Percentiles rank a stretch among this genome's conserved stretches.
Evolutionary conservation across 2,797 vertebrate genomes (phyloP).

Genomic region (Pterois miles): DNA sequence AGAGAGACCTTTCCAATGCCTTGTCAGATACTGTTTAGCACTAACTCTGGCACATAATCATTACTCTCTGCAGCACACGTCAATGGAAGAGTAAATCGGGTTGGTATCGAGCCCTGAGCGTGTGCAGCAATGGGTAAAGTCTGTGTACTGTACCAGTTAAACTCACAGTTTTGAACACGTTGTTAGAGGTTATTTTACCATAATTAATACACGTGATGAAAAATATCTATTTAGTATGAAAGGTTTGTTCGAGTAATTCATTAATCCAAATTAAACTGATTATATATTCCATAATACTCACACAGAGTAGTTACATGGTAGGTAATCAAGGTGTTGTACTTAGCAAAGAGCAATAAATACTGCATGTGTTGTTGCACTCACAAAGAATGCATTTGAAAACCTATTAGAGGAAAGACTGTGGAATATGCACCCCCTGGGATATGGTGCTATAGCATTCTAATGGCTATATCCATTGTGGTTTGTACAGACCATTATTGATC

Average conservation of each 20-base stretch:
- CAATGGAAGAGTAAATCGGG: constrained; percentile 80
- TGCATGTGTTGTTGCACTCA: constrained; percentile 76
- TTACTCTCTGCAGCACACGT: constrained; percentile 77
- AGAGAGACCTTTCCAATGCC: constrained; percentile 75
- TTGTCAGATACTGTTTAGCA: constrained; percentile 82
- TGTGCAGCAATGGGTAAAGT: constrained; percentile 65
- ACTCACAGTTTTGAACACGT: constrained; percentile 16
- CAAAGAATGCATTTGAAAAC: constrained; percentile 76
- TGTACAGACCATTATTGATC: constrained; percentile 77
- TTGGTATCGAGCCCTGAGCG: constrained; percentile 75
- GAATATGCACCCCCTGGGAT: constrained; percentile 71
- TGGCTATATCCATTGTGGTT: constrained; percentile 79
- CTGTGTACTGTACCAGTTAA: constrained; percentile 31
- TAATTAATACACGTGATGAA: background rate
- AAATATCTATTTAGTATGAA: background rate
- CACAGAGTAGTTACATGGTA: constrained; percentile 23
- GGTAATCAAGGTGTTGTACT: constrained; percentile 61
- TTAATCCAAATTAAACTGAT: constrained; percentile 12
- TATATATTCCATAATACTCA: constrained; percentile 12
- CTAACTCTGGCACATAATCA: constrained; percentile 83
- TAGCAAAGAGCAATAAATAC: constrained; percentile 65
- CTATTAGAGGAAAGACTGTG: constrained; percentile 74
- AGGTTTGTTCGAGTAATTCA: background rate
- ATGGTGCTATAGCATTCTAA: constrained; percentile 69
- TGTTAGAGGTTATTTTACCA: constrained; percentile 17